These are phyloP conservation scores for Littorina saxatilis DNA, from an alignment of 1,140 invertebrate species.

Conservation along the genomic window DNA sequence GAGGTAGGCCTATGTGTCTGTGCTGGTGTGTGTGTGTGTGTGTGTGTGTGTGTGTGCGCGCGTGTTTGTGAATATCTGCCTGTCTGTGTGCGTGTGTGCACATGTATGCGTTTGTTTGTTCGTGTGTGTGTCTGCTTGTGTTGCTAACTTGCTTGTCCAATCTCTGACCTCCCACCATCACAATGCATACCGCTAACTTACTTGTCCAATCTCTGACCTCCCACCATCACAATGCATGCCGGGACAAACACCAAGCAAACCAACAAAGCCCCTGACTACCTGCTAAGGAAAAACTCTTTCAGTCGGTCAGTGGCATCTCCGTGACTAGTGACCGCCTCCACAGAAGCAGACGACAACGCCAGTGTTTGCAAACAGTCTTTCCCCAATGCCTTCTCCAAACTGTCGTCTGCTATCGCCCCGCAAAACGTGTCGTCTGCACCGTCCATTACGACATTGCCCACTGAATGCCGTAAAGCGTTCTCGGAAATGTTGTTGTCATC, in stretches of 20 bases:
- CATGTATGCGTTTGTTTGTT: neutral
- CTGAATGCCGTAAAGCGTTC: too few relatives aligned
- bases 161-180: too few relatives aligned
- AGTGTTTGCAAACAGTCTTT: neutral
- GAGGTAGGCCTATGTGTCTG: neutral
- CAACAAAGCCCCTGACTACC: neutral
- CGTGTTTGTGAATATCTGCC: neutral
- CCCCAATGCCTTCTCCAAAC: neutral
- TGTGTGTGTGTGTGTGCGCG: slow-evolving; percentile 8
- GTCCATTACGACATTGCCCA: neutral
- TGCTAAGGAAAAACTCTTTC: slow-evolving; percentile 22
- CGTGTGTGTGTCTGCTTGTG: neutral
- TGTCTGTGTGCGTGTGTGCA: neutral
- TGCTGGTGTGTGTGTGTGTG: neutral
- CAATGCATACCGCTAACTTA: too few relatives aligned
- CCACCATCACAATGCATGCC: too few relatives aligned
- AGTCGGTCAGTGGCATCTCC: slow-evolving; percentile 13
- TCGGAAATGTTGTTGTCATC: neutral
- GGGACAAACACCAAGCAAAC: too few relatives aligned
- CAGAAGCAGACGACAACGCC: neutral
- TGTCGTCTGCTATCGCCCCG: neutral
- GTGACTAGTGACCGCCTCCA: slow-evolving; percentile 18
- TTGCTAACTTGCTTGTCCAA: neutral
- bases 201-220: neutral
- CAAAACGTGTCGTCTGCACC: neutral